phyloP scores from a whole-genome alignment of 2,113 vertebrate genomes.

The Phalacrocorax pelagicus region DNA sequence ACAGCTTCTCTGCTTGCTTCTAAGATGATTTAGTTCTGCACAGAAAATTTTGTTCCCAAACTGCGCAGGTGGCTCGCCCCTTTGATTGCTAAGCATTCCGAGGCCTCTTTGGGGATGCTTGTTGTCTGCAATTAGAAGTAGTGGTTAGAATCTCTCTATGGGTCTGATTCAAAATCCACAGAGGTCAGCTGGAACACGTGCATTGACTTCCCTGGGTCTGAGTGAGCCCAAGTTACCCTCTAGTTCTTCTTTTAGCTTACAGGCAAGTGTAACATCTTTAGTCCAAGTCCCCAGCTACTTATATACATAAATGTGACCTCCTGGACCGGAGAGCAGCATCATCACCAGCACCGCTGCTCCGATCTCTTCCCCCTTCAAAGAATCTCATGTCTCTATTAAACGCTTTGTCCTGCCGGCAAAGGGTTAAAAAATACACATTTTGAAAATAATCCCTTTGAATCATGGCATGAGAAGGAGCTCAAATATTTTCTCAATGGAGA shows the following conservation, averaged over 20 bases:
- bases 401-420: background rate
- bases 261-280: background rate
- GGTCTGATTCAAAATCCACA: background rate
- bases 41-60: background rate
- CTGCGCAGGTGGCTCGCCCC: background rate
- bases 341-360: background rate
- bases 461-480: background rate
- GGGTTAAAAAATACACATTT: background rate
- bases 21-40: background rate
- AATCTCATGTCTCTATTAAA: background rate
- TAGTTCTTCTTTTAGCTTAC: background rate
- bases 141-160: background rate
- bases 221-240: background rate
- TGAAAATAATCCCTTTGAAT: conserved; percentile 17
- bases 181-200: background rate
- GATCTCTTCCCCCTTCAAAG: background rate
- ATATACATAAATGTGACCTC: background rate
- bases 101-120: background rate
- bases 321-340: background rate
- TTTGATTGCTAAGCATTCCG: background rate
- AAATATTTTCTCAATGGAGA: conserved; percentile 53
- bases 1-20: background rate
- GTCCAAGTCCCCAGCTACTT: background rate
- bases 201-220: background rate
- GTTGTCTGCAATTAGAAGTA: background rate